phyloP scores from a whole-genome alignment of 2,113 vertebrate species.

The Leptobrachium ailaonicum region DNA sequence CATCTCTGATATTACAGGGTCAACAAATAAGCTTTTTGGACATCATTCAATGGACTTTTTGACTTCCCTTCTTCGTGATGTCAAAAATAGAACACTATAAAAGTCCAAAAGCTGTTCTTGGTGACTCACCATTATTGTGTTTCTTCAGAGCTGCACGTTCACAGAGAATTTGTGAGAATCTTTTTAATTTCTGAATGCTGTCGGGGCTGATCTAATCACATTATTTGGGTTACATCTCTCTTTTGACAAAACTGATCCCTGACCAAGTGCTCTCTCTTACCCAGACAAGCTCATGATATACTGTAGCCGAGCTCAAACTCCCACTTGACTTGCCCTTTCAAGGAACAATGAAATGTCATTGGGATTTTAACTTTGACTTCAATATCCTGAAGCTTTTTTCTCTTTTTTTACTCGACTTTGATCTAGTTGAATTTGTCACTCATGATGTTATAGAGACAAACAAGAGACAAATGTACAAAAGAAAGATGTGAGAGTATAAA shows the following conservation, averaged over 20 bases:
- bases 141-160: background rate
- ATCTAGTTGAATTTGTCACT: too few species aligned
- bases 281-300: slow-evolving; percentile 5
- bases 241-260: background rate
- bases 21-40: slow-evolving; percentile 16
- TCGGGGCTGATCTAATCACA: background rate
- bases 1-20: slow-evolving; percentile 19
- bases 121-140: slow-evolving; percentile 8
- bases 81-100: background rate
- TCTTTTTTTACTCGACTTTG: too few species aligned
- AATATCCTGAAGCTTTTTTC: background rate
- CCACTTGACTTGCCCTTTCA: slow-evolving; percentile 24
- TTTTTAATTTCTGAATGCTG: background rate
- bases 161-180: background rate
- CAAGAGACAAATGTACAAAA: too few species aligned
- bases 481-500: too few species aligned
- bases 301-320: slow-evolving; percentile 21
- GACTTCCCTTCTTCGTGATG: background rate
- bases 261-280: slow-evolving; percentile 1
- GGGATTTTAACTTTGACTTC: slow-evolving; percentile 18
- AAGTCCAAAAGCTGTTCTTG: slow-evolving; percentile 1
- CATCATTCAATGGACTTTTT: background rate
- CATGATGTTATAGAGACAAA: too few species aligned
- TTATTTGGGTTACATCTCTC: background rate
- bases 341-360: slow-evolving; percentile 36